Percentiles rank a stretch among this genome's conserved stretches.
Evolutionary conservation across 2,113 vertebrate genomes (phyloP).

Genomic region (Eublepharis macularius): DNA sequence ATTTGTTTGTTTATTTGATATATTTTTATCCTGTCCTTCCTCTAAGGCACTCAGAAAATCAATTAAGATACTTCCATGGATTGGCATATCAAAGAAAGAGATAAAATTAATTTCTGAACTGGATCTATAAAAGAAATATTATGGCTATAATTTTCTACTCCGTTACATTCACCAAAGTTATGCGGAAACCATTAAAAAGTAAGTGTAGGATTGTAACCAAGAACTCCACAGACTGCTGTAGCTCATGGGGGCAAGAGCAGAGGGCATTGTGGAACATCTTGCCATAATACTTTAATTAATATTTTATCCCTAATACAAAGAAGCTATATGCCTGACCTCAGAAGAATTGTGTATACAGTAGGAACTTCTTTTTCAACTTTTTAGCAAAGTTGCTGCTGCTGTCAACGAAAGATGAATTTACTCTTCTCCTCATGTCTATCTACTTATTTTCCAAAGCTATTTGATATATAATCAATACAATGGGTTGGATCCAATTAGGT

Average conservation of each 20-base stretch:
- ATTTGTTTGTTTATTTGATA: not conserved
- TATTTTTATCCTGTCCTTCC: not conserved
- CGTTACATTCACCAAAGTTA: not conserved
- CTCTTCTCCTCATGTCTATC: no score
- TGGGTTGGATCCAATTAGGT: no score
- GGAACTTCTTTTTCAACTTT: not conserved
- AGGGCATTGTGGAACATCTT: not conserved
- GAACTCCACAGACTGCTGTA: not conserved
- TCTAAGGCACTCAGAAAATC: conserved; percentile 33
- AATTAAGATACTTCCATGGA: not conserved
- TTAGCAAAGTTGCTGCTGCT: not conserved
- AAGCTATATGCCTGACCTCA: not conserved
- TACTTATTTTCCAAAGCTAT: not conserved
- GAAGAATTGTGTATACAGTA: not conserved
- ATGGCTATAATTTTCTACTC: not conserved
- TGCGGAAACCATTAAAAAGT: not conserved
- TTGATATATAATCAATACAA: not conserved
- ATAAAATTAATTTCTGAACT: not conserved
- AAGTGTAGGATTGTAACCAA: not conserved
- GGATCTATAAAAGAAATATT: conserved; percentile 25
- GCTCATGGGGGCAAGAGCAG: not conserved
- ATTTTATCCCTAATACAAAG: not conserved
- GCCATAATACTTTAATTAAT: not conserved
- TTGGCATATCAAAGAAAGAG: not conserved
- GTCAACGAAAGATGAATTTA: not conserved